A percentile compares a stretch with the other conserved stretches of the same genome.
Conservation (phyloP, 2,888 invertebrate species). For the Timema podura region DNA sequence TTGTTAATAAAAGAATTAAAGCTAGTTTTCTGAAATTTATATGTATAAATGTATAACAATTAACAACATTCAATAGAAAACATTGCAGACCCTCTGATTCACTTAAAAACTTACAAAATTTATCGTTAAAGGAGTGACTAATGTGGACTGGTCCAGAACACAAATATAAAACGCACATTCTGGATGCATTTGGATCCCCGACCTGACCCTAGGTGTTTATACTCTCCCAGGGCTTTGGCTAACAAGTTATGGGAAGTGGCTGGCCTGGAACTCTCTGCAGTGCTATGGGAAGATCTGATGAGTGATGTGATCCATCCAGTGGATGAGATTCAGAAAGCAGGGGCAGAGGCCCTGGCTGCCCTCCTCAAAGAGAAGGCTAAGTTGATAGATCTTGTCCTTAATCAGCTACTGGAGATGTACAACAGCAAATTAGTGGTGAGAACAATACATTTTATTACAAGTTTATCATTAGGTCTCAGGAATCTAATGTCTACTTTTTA, state of each 20-base stretch:
- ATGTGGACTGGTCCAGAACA: no score
- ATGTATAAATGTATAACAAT: no score
- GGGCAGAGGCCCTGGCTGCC: slow-evolving; percentile 72
- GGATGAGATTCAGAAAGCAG: slow-evolving; percentile 76
- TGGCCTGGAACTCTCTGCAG: slow-evolving; percentile 49
- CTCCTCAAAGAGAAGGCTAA: slow-evolving; percentile 55
- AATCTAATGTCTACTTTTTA: no score
- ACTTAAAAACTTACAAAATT: no score
- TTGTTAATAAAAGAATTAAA: no score
- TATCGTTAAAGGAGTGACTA: no score
- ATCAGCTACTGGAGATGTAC: slow-evolving; percentile 67
- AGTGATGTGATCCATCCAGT: slow-evolving; percentile 75
- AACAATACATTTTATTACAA: background rate
- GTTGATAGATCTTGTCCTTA: slow-evolving; percentile 55
- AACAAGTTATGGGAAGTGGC: slow-evolving; percentile 58
- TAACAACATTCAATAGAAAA: no score
- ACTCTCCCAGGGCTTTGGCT: slow-evolving; percentile 51
- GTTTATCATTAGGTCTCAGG: no score
- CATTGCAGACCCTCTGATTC: no score
- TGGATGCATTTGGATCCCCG: background rate
- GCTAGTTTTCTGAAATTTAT: no score
- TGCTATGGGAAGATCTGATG: slow-evolving; percentile 55
- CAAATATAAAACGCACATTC: background rate
- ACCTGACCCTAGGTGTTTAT: slow-evolving; percentile 9
- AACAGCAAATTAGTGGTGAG: slow-evolving; percentile 66